A percentile compares a stretch with the other conserved stretches of the same genome.
Conservation (phyloP, 2,797 vertebrate genomes). For the Chromobotia macracanthus region DNA sequence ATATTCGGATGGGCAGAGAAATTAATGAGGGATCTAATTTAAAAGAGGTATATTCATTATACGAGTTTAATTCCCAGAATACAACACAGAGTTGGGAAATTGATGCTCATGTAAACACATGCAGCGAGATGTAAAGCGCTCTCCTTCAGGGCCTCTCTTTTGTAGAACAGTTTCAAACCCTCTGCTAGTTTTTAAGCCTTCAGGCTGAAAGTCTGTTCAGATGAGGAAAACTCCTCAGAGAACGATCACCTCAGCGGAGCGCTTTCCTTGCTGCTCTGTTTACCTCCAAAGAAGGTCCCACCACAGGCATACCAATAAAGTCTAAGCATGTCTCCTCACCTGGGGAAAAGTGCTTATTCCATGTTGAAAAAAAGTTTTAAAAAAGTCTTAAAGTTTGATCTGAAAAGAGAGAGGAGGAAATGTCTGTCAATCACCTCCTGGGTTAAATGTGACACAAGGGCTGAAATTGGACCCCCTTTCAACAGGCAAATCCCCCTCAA, state of each 20-base stretch:
- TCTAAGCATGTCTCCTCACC: conserved; percentile 21
- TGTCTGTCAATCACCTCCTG: conserved; percentile 60
- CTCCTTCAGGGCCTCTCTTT: conserved; percentile 37
- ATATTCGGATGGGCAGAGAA: conserved; percentile 12
- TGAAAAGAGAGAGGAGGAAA: too few relatives aligned
- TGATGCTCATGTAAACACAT: conserved; percentile 31
- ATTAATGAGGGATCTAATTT: too few relatives aligned
- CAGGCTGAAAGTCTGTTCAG: conserved; percentile 35
- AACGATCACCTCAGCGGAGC: conserved; percentile 31
- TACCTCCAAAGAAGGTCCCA: conserved; percentile 33
- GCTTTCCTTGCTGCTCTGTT: conserved; percentile 13
- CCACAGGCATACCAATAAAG: conserved; percentile 20
- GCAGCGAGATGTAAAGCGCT: conserved; percentile 16
- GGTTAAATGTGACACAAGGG: conserved; percentile 55
- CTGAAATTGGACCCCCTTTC: conserved; percentile 56
- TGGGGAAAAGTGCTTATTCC: conserved; percentile 14
- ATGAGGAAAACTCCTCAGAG: conserved; percentile 24
- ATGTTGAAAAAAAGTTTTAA: too few relatives aligned
- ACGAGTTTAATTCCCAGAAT: too few relatives aligned
- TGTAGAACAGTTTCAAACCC: conserved; percentile 36
- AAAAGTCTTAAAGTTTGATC: too few relatives aligned
- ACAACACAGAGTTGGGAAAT: neutral
- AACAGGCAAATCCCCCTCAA: conserved; percentile 60
- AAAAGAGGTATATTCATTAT: too few relatives aligned
- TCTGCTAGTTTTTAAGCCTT: conserved; percentile 31